These are phyloP conservation scores for Melanerpes formicivorus DNA, from an alignment of 2,113 vertebrate species.

Conservation along the genomic window DNA sequence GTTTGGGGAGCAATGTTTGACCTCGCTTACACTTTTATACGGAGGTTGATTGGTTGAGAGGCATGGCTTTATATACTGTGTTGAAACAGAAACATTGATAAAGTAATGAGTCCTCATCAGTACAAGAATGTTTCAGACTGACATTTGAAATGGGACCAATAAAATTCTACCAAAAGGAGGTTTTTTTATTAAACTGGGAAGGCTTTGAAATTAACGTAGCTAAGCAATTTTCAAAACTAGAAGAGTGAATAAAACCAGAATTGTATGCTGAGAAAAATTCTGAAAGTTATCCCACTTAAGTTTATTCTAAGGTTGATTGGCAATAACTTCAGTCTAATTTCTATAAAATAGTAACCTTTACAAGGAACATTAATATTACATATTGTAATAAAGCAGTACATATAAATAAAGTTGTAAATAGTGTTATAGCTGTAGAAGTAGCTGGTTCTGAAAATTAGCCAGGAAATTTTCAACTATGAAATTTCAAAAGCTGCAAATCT, in stretches of 20 bases:
- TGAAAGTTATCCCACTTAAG: slow-evolving; percentile 58
- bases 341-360: slow-evolving; percentile 67
- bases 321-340: slow-evolving; percentile 70
- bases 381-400: slow-evolving; percentile 70
- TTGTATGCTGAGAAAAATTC: slow-evolving; percentile 34
- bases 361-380: slow-evolving; percentile 69
- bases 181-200: slow-evolving; percentile 59
- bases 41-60: slow-evolving; percentile 71
- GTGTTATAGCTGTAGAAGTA: slow-evolving; percentile 49
- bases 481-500: slow-evolving; percentile 31
- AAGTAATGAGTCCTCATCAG: slow-evolving; percentile 58
- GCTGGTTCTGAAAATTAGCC: slow-evolving; percentile 46
- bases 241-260: slow-evolving; percentile 34
- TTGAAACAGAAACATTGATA: slow-evolving; percentile 63
- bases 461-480: slow-evolving; percentile 48
- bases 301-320: slow-evolving; percentile 66
- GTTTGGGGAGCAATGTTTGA: slow-evolving; percentile 66
- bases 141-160: slow-evolving; percentile 62
- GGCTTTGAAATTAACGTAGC: slow-evolving; percentile 53
- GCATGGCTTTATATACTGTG: slow-evolving; percentile 71
- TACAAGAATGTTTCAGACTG: slow-evolving; percentile 56
- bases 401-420: slow-evolving; percentile 70
- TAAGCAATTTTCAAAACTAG: slow-evolving; percentile 31
- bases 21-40: slow-evolving; percentile 70
- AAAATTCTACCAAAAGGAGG: slow-evolving; percentile 63